These are phyloP conservation scores for Nasonia vitripennis DNA, from an alignment of 1,140 invertebrate species.

Conservation along the genomic window DNA sequence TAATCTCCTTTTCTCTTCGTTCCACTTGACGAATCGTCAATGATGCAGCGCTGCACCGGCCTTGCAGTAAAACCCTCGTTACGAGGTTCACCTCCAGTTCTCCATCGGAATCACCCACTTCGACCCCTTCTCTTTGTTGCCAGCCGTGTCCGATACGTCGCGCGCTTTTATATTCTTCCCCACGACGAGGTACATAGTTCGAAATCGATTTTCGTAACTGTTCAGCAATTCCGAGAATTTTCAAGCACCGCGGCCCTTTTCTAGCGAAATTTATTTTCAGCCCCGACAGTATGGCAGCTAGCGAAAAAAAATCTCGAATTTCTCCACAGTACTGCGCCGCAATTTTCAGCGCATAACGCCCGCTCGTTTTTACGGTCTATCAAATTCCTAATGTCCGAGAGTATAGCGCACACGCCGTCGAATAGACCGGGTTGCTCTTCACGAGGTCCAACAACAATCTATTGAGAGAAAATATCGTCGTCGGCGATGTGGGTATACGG, in stretches of 20 bases:
- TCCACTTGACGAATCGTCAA: slow-evolving; percentile 3
- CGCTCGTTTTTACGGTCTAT: neutral
- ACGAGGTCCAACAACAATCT: neutral
- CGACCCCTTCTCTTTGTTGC: neutral
- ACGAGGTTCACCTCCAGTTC: neutral
- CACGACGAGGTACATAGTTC: neutral
- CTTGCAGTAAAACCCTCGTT: slow-evolving; percentile 42
- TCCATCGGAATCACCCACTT: no score
- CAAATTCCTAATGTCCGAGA: neutral
- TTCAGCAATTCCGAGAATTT: neutral
- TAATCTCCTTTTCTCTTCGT: neutral
- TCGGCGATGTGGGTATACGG: neutral
- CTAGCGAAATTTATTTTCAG: neutral
- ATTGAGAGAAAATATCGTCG: neutral
- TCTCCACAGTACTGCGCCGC: neutral
- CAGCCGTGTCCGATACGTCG: neutral
- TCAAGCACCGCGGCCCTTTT: neutral
- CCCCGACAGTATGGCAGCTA: no score
- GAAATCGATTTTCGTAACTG: slow-evolving; percentile 33
- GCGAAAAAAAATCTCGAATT: neutral
- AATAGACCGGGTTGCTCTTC: neutral
- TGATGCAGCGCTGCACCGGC: neutral
- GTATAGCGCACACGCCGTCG: neutral
- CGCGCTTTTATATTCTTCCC: slow-evolving; percentile 1
- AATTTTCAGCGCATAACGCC: neutral